A percentile compares a stretch with the other conserved stretches of the same genome.
These are phyloP conservation scores for Haliaeetus leucogaster DNA, from an alignment of 2,113 vertebrate genomes.

Conservation along the genomic window DNA sequence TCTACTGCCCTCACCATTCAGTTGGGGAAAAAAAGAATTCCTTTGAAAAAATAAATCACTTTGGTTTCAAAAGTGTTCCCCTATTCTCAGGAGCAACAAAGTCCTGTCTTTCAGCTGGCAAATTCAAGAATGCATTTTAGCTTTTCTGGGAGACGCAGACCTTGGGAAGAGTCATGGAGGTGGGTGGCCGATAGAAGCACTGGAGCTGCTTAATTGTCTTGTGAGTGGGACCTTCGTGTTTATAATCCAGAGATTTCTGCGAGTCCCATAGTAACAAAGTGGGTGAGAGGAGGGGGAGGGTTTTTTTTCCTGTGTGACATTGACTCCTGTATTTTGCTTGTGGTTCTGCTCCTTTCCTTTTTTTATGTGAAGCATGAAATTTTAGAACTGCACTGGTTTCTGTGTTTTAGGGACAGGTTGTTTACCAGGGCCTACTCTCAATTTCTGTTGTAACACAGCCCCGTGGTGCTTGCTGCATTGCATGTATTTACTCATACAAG, in stretches of 20 bases:
- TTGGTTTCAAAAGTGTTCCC: background rate
- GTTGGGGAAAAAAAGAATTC: background rate
- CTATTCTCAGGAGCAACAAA: background rate
- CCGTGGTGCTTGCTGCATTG: background rate
- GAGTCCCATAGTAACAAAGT: conserved; percentile 41
- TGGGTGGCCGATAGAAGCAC: background rate
- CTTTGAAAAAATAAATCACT: rapidly evolving
- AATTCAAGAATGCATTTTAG: background rate
- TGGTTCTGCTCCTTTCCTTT: background rate
- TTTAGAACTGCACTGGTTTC: background rate
- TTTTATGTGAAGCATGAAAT: background rate
- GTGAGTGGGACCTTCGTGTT: conserved; percentile 32
- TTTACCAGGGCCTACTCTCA: background rate
- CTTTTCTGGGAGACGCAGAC: background rate
- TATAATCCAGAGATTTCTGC: conserved; percentile 18
- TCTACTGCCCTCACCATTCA: background rate
- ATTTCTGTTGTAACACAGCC: background rate
- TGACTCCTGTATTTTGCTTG: background rate
- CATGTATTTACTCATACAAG: background rate
- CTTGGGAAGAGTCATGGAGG: background rate
- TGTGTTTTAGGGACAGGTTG: background rate
- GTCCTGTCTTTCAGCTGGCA: background rate
- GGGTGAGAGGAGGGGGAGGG: conserved; percentile 31
- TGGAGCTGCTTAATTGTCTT: conserved; percentile 43
- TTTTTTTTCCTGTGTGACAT: background rate